phyloP scores from a whole-genome alignment of 2,888 invertebrate genomes.

The Ophion obscuratus region DNA sequence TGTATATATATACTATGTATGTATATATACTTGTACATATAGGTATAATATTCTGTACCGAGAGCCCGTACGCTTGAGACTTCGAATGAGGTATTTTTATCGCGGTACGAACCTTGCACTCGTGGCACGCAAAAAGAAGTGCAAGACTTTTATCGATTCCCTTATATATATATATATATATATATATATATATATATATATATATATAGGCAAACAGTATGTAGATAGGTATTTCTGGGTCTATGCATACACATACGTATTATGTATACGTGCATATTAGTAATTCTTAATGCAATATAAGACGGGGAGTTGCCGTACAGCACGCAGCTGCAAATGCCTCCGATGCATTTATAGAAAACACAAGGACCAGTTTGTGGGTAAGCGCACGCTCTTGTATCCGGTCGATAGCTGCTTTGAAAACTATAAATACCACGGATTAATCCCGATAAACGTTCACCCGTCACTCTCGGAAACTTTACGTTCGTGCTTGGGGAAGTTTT shows the following conservation, averaged over 20 bases:
- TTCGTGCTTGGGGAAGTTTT: background rate
- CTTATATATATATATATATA: no score
- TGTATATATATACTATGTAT: no score
- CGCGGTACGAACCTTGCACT: no score
- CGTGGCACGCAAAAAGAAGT: no score
- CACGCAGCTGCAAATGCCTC: constrained; percentile 72
- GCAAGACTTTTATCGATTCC: no score
- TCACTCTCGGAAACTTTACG: constrained; percentile 56
- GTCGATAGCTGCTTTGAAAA: constrained; percentile 68
- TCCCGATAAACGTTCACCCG: constrained; percentile 73
- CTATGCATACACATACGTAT: no score
- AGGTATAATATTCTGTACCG: background rate
- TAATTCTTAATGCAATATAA: constrained; percentile 26
- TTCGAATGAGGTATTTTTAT: no score
- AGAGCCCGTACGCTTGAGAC: no score
- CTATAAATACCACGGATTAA: constrained; percentile 77
- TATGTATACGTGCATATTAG: background rate
- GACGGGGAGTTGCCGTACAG: background rate
- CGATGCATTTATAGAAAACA: constrained; percentile 74
- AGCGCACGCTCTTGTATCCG: constrained; percentile 69
- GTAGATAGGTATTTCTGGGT: background rate
- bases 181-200: no score
- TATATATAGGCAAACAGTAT: background rate
- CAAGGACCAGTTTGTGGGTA: constrained; percentile 66
- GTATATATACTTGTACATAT: no score